phyloP scores from a whole-genome alignment of 1,140 invertebrate genomes.

The Aphis gossypii region DNA sequence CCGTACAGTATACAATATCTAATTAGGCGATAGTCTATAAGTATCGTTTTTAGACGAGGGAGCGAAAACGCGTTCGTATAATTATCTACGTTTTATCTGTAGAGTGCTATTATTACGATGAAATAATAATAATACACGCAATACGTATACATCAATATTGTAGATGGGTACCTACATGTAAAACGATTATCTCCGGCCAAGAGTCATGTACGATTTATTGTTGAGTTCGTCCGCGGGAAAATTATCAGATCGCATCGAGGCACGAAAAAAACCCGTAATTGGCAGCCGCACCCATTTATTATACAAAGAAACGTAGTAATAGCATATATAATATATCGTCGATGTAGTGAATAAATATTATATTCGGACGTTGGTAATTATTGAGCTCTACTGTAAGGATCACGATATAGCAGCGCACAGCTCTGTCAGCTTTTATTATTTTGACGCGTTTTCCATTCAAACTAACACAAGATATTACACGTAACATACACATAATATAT shows the following conservation, averaged over 20 bases:
- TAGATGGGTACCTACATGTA: neutral
- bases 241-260: neutral
- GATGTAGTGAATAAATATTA: neutral
- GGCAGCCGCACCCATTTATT: neutral
- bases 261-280: neutral
- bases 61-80: neutral
- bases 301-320: neutral
- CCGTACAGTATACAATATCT: neutral
- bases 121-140: neutral
- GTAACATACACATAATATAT: neutral
- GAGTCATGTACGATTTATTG: neutral
- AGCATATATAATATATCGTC: neutral
- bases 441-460: neutral
- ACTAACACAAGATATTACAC: neutral
- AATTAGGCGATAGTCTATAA: neutral
- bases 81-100: neutral
- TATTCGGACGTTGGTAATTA: neutral
- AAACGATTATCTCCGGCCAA: neutral
- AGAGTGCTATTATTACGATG: neutral
- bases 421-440: neutral
- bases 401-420: neutral
- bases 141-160: neutral
- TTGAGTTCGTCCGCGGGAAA: neutral
- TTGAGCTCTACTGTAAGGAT: neutral
- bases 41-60: neutral